phyloP scores from a whole-genome alignment of 1,140 invertebrate species.

The Euura lappo region DNA sequence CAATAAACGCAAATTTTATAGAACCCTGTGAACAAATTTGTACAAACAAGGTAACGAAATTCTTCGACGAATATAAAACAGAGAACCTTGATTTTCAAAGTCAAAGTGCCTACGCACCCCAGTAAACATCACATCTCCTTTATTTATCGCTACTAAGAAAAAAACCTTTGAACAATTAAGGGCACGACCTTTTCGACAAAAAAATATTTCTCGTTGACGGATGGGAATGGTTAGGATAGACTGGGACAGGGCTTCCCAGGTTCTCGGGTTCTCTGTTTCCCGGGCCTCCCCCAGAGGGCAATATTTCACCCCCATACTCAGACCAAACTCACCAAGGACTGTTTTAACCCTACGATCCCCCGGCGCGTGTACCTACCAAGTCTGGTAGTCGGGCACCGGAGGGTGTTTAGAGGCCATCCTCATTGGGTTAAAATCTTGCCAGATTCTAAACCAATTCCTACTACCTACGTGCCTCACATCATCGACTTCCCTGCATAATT shows the following conservation, averaged over 20 bases:
- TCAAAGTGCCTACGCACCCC: too few relatives aligned
- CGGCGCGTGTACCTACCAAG: constrained; percentile 1
- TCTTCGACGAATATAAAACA: too few relatives aligned
- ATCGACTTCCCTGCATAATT: too few relatives aligned
- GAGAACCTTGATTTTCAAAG: too few relatives aligned
- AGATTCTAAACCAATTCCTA: neutral
- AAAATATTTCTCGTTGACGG: neutral
- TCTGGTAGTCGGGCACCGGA: neutral
- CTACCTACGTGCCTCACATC: too few relatives aligned
- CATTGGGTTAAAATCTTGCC: neutral
- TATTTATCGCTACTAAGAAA: too few relatives aligned
- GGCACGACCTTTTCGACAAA: too few relatives aligned
- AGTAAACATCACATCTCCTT: too few relatives aligned
- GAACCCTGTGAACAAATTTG: too few relatives aligned
- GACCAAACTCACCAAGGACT: constrained; percentile 2
- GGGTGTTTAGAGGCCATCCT: neutral
- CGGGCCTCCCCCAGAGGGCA: neutral
- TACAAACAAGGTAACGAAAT: too few relatives aligned
- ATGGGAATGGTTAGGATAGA: neutral
- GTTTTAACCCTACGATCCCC: neutral
- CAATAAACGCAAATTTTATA: too few relatives aligned
- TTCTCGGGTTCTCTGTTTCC: neutral
- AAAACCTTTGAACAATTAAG: too few relatives aligned
- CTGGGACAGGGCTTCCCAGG: neutral
- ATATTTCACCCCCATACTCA: constrained; percentile 2